Evolutionary conservation across 2,888 invertebrate species (phyloP).

Genomic region (Dryadula phaetusa): DNA sequence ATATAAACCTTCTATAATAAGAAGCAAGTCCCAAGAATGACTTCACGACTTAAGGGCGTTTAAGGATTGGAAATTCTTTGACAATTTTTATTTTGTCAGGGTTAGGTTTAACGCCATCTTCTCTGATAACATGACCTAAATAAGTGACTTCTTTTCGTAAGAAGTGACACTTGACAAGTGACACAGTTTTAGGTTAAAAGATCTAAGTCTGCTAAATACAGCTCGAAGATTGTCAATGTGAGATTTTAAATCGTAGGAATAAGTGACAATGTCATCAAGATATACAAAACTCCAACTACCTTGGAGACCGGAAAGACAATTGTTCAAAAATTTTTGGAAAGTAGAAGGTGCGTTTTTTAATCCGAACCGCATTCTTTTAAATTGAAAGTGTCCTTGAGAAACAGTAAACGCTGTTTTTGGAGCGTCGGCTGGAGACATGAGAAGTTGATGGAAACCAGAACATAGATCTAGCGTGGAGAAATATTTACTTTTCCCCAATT

Average conservation of each 20-base stretch:
- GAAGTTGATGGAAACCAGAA: slow-evolving; percentile 44
- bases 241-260: slow-evolving; percentile 24
- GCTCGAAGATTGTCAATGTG: too few relatives aligned
- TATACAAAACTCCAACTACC: slow-evolving; percentile 45
- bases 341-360: slow-evolving; percentile 44
- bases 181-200: slow-evolving; percentile 48
- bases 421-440: background rate
- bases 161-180: slow-evolving; percentile 53
- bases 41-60: slow-evolving; percentile 50
- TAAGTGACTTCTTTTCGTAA: slow-evolving; percentile 39
- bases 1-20: slow-evolving; percentile 22
- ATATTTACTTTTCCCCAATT: slow-evolving; percentile 47
- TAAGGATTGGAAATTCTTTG: slow-evolving; percentile 37
- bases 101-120: slow-evolving; percentile 50
- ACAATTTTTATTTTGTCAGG: slow-evolving; percentile 44
- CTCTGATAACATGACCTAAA: slow-evolving; percentile 50
- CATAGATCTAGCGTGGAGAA: slow-evolving; percentile 43
- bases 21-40: slow-evolving; percentile 3
- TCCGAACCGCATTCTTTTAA: slow-evolving; percentile 42
- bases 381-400: slow-evolving; percentile 43
- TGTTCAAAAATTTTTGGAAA: slow-evolving; percentile 46
- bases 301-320: slow-evolving; percentile 45
- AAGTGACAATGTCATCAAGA: slow-evolving; percentile 42
- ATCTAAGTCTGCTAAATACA: too few relatives aligned
- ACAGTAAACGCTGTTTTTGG: slow-evolving; percentile 47